Conservation (phyloP, 2,888 invertebrate species). For the Smittia aterrima region DNA sequence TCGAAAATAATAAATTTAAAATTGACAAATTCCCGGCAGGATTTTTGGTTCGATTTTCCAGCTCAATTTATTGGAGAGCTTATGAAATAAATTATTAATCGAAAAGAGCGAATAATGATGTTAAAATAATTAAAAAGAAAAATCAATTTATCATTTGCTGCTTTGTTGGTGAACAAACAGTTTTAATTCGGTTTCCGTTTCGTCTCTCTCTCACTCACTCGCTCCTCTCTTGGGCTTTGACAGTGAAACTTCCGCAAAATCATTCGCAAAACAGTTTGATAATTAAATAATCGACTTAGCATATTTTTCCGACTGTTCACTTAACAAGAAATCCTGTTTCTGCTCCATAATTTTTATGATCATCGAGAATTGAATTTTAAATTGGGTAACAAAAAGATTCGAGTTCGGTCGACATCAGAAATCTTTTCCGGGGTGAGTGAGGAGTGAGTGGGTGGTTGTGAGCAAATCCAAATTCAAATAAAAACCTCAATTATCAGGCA, state of each 20-base stretch:
- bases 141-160: conserved; percentile 1
- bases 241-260: no score
- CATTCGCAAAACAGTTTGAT: no score
- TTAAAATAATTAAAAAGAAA: not conserved
- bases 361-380: no score
- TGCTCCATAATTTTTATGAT: not conserved
- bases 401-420: not conserved
- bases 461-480: conserved; percentile 29
- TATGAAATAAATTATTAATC: conserved; percentile 10
- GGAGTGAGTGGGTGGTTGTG: not conserved
- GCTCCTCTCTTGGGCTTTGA: no score
- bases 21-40: conserved; percentile 15
- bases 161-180: not conserved
- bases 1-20: conserved; percentile 1
- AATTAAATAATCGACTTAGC: not conserved
- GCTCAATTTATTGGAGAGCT: conserved; percentile 9
- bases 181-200: no score
- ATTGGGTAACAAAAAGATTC: not conserved
- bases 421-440: no score
- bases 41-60: not conserved
- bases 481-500: conserved; percentile 35
- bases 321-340: not conserved
- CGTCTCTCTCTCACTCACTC: no score
- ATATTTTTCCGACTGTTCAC: not conserved
- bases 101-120: not conserved